A percentile compares a stretch with the other conserved stretches of the same genome.
phyloP scores from a whole-genome alignment of 2,113 vertebrate species.

The Phylloscopus whistleri region DNA sequence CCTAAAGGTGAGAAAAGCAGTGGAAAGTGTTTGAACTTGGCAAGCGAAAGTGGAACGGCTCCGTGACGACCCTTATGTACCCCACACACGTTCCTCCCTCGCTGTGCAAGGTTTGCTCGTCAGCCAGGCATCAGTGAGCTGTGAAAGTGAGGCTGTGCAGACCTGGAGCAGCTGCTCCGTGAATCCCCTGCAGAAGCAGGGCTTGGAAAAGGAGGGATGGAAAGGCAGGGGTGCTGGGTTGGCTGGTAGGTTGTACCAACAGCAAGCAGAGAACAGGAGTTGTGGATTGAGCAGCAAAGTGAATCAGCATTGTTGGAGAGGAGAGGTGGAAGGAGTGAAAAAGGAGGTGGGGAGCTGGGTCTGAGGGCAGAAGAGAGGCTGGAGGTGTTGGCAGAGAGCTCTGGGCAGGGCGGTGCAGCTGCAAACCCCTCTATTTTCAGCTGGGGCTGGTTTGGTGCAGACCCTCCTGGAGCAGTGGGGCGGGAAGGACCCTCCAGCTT shows the following conservation, averaged over 20 bases:
- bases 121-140: neutral
- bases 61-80: neutral
- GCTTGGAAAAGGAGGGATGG: neutral
- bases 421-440: neutral
- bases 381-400: neutral
- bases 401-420: neutral
- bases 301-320: neutral
- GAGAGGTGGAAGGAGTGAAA: neutral
- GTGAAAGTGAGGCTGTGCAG: neutral
- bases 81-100: neutral
- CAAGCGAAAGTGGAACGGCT: neutral
- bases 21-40: neutral
- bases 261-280: neutral
- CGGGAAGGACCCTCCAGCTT: neutral
- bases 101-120: neutral
- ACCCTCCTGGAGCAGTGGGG: neutral
- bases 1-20: slow-evolving; percentile 33
- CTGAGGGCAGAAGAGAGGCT: neutral
- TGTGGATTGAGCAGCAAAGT: neutral
- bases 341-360: neutral
- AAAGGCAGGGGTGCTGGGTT: neutral
- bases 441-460: neutral
- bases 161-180: neutral
- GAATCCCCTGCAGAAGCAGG: neutral
- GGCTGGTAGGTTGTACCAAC: neutral